A percentile compares a stretch with the other conserved stretches of the same genome.
These are phyloP conservation scores for Pteropus alecto DNA, from an alignment of 2,113 vertebrate species.

Conservation along the genomic window DNA sequence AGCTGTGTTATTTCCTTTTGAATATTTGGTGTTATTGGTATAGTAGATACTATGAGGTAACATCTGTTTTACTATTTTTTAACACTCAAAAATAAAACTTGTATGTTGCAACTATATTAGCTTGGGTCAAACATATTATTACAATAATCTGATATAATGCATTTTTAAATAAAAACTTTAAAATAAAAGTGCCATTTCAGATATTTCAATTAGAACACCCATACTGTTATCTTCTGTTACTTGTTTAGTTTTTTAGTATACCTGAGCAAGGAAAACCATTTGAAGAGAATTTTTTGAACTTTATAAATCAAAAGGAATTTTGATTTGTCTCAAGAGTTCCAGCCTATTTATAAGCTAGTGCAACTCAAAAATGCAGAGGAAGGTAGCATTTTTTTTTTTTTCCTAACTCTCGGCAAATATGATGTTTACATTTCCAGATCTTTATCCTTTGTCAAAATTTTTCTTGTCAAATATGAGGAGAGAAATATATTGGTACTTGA, in stretches of 20 bases:
- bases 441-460: constrained; percentile 51
- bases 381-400: background rate
- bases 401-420: background rate
- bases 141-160: background rate
- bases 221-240: background rate
- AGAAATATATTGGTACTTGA: constrained; percentile 73
- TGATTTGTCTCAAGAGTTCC: background rate
- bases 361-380: background rate
- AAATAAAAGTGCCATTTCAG: background rate
- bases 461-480: constrained; percentile 64
- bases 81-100: background rate
- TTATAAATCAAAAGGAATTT: background rate
- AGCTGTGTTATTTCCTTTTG: background rate
- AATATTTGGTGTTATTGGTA: background rate
- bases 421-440: constrained; percentile 14
- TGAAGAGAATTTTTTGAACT: background rate
- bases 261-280: background rate
- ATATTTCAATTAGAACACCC: background rate
- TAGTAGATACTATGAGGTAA: background rate
- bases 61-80: background rate
- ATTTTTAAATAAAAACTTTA: background rate
- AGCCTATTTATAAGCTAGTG: background rate
- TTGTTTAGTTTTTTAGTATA: background rate
- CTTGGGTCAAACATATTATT: background rate
- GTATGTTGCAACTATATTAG: background rate